phyloP scores from a whole-genome alignment of 2,888 invertebrate species.

The Malacosoma neustria region DNA sequence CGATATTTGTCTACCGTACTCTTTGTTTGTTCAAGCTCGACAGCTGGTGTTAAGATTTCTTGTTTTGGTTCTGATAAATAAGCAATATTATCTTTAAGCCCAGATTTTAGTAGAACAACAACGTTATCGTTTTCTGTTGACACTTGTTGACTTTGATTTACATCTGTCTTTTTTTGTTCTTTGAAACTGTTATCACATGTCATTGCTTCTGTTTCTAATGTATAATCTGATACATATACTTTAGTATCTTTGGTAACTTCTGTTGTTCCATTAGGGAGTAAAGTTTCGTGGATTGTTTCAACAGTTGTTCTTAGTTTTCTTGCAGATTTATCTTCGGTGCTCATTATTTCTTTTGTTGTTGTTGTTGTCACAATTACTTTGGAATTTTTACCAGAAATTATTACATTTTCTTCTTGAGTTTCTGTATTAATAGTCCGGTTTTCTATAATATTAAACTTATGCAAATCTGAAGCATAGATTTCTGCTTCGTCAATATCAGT shows the following conservation, averaged over 20 bases:
- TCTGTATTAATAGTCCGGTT: slow-evolving; percentile 40
- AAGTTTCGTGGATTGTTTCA: slow-evolving; percentile 54
- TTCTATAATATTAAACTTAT: slow-evolving; percentile 40
- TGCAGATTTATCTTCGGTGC: slow-evolving; percentile 35
- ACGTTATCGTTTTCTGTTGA: too few relatives aligned
- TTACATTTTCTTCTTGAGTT: slow-evolving; percentile 38
- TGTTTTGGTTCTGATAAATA: slow-evolving; percentile 35
- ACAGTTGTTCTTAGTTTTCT: slow-evolving; percentile 55
- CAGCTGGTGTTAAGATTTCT: too few relatives aligned
- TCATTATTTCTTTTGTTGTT: slow-evolving; percentile 49
- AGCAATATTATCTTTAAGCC: too few relatives aligned
- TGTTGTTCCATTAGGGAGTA: slow-evolving; percentile 44
- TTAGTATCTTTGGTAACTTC: slow-evolving; percentile 60
- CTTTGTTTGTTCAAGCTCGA: slow-evolving; percentile 25
- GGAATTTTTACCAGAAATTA: slow-evolving; percentile 42
- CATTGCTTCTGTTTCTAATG: too few relatives aligned
- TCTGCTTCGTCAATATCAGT: slow-evolving; percentile 40
- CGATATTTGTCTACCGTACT: slow-evolving; percentile 32
- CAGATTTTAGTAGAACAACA: too few relatives aligned
- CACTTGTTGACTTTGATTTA: too few relatives aligned
- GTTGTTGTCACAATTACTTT: slow-evolving; percentile 49
- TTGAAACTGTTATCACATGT: slow-evolving; percentile 22
- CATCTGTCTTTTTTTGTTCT: too few relatives aligned
- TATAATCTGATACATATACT: slow-evolving; percentile 48
- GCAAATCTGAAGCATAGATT: slow-evolving; percentile 35